Percentiles rank a stretch among this genome's conserved stretches.
Evolutionary conservation across 2,797 vertebrate species (phyloP).

Genomic region (Acanthornis magna): DNA sequence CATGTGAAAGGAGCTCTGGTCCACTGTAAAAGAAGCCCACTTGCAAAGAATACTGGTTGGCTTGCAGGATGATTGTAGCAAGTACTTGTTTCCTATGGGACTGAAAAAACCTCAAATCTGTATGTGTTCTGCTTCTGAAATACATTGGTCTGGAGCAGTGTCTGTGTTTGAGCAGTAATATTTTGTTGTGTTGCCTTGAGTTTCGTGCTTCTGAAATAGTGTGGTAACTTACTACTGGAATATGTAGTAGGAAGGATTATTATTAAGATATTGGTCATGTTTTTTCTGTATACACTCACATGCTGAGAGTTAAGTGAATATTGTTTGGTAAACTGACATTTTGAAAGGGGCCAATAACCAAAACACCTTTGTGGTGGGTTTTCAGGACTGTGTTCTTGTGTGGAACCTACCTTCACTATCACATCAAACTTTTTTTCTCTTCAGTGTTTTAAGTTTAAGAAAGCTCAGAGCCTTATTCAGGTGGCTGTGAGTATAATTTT

Average conservation of each 20-base stretch:
- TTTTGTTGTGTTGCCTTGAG: neutral
- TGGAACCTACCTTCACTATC: neutral
- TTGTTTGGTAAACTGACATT: neutral
- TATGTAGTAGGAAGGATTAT: neutral
- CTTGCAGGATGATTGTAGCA: neutral
- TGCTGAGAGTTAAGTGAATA: neutral
- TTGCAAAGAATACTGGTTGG: neutral
- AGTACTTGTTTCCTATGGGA: neutral
- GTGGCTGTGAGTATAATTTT: neutral
- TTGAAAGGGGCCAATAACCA: neutral
- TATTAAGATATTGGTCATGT: neutral
- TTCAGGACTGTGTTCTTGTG: neutral
- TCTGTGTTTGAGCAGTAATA: neutral
- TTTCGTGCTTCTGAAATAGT: neutral
- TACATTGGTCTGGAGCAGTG: neutral
- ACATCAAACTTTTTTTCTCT: neutral
- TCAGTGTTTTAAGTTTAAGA: neutral
- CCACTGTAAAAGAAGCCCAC: neutral
- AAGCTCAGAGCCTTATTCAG: neutral
- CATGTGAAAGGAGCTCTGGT: neutral
- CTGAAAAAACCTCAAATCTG: neutral
- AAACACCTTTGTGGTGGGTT: neutral
- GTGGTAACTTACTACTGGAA: neutral
- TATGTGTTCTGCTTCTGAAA: neutral
- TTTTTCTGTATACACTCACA: fast-evolving